Evolutionary conservation across 2,888 invertebrate genomes (phyloP).

Genomic region (Creontiades dilutus): DNA sequence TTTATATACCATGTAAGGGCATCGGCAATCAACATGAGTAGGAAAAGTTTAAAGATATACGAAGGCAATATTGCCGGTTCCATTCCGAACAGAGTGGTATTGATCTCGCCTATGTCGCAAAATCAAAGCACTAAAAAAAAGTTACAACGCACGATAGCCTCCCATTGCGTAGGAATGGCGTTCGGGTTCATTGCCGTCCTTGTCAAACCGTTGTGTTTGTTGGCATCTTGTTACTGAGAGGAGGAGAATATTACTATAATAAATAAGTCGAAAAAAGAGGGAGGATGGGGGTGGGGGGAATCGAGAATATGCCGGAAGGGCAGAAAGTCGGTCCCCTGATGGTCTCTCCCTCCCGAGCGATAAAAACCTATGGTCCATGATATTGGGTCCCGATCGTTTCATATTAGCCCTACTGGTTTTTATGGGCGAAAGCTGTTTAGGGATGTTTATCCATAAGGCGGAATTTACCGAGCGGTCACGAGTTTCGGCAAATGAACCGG

Average conservation of each 20-base stretch:
- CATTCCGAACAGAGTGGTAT: not conserved
- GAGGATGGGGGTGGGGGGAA: no score
- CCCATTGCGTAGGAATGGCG: not conserved
- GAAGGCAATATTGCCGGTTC: no score
- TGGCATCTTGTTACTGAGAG: not conserved
- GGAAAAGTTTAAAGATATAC: no score
- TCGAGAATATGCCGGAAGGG: slow-evolving; percentile 46
- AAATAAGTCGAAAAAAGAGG: slow-evolving; percentile 15
- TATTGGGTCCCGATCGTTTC: slow-evolving; percentile 62
- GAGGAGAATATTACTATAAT: slow-evolving; percentile 14
- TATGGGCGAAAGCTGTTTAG: slow-evolving; percentile 44
- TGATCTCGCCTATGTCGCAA: not conserved
- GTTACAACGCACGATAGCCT: not conserved
- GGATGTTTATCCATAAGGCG: not conserved
- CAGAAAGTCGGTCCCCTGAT: slow-evolving; percentile 39
- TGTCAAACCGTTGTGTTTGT: not conserved
- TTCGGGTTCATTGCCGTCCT: slow-evolving; percentile 9
- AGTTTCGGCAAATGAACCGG: slow-evolving; percentile 10
- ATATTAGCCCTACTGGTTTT: slow-evolving; percentile 38
- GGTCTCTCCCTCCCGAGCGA: slow-evolving; percentile 27
- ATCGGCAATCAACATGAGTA: no score
- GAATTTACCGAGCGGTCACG: not conserved
- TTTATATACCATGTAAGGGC: no score
- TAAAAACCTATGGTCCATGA: slow-evolving; percentile 66
- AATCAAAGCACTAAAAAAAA: not conserved